Base-by-base conservation (phyloP, 2,888 invertebrate species). In the Tetheella fluctuosa region DNA sequence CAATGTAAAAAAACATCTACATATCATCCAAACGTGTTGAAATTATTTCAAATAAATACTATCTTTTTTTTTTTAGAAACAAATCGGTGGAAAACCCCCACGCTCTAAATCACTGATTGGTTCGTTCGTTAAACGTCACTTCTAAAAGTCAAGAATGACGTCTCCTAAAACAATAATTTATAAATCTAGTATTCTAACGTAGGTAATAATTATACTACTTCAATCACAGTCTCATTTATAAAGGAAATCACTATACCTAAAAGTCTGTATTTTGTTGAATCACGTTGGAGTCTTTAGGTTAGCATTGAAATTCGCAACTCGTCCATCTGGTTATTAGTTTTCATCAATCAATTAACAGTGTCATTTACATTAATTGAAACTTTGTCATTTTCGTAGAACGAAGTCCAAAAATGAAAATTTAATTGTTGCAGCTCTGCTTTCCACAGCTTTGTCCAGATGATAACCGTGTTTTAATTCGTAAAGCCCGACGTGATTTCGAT, bases 221-320 rank as follows among this genome's bases (percentile, higher is more conserved):
- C 84, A 85, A 84, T 90, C 90, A 91, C 91, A 91, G 91, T 91
- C 89, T 91, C 86, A 80, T n/a, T n/a, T n/a, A n/a, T 78, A 77
- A 76, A 85, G 83, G 76, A 85, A 85, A 87, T 88, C 86, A 88
- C 89, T 85, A 82, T 77, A 48, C 20, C 48, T 48, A 48, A 79
- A 78, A 78, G 81, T 83, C 81, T 77, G 72, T 79, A 74, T 69
- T 70, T 71, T 64, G 70, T 66, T 70, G 72, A 75, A 81, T 80
- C 85, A 83, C 81, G 80, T 76, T 79, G 80, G 82, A 76, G 73
- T 63, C 62, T 62, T 68, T 62, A 68, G 70, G 63, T 70, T 69
- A 69, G 57, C 34, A 34, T 10, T 54, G 25, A 25, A 7, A 53
- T 54, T 54, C 34, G 48, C 30, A 17, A 58, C 23, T 57, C 58